Base-by-base conservation (phyloP, 2,888 invertebrate species). In the Blastobasis adustella region DNA sequence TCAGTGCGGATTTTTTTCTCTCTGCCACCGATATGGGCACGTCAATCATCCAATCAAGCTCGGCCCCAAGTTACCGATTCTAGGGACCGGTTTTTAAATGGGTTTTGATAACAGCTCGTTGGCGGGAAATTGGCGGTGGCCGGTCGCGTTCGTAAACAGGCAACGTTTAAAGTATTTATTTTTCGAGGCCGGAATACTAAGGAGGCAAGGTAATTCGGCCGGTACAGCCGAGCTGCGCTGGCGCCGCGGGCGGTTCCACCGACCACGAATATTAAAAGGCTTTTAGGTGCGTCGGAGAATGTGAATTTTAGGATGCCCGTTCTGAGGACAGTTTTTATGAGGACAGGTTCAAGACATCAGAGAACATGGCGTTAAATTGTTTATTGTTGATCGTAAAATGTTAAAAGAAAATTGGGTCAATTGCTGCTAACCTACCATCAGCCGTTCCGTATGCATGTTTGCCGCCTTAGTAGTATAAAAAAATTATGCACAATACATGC, bases 11-110 rank as follows among this genome's bases (percentile, higher is more conserved):
- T 40, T 66, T 73, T 76, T 73, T 67, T 69, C 61, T 53, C 67
- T 66, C 63, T 67, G 23, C 23, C 23, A 23, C 23, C 42, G 10
- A 54, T 50, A 68, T 56, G 70, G 67, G 58, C 65, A 71, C 78
- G 79, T 84, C 86, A 83, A 85, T 86, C 85, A 85, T 76, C 78
- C 82, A 76, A 82, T 83, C 84, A 77, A 71, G 71, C 63, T 67
- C 68, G 49, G 61, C 23, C 23, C 23, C 23, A 23, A 23, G 23
- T 23, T 23, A 23, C 23, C 23, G 45, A 43, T 10, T 43, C 10
- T 43, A 5, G 43, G 10, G n/a, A 43, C 43, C 43, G n/a, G n/a
- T n/a, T 23, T 23, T 23, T 4, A 6, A 43, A 37, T 37, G 37
- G 36, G 23, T 49, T 23, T 41, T 44, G 47, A 42, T 52, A 54